Evolutionary conservation across 2,797 vertebrate species (phyloP), one percentile per base, ranked within the genome.

Genomic region (Amphiprion clarkii): DNA sequence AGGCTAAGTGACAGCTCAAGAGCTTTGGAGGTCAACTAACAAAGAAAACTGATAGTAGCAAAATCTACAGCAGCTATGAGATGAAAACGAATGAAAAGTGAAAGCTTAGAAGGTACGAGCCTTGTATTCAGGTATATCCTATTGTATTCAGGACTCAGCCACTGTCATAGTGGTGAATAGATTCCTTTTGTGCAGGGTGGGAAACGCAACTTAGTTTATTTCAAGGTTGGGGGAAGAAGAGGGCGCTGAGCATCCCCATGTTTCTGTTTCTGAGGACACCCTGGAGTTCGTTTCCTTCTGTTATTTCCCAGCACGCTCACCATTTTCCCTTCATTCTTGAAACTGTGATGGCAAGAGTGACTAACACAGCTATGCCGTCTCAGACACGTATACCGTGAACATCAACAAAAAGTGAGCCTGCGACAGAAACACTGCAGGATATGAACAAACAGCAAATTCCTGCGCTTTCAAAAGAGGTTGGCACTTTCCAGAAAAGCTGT

Each of bases 381-480:
- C 39, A 19, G 79, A 84, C 89, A 93, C 78, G 73, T 88, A 87
- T 76, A 51, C 78, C 68, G 53, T 1, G 0, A 40, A 63, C 14
- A 40, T 69, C 82, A 82, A 83, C 67, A 74, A 63, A 63, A 57
- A 65, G 62, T 9, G 49, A 56, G 29, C 60, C 64, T 11, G 62
- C 76, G 67, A 86, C 74, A 76, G 51, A 76, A 70, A 76, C 0
- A 2, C 13, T 10, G 25, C n/a, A 87, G 85, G 87, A 92, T 76
- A 80, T 90, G 79, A 87, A 71, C 65, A 82, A 88, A 84, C 40
- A 68, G 53, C 25, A 78, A 63, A 76, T 89, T 92, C 85, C 86
- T 85, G 68, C 70, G 19, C 27, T 13, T 59, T 71, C 21, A 31
- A 36, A 13, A 71, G 29, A 55, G 2, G 3, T 49, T 29, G 2